phyloP scores from a whole-genome alignment of 2,113 vertebrate genomes.

The Phaetusa simplex region DNA sequence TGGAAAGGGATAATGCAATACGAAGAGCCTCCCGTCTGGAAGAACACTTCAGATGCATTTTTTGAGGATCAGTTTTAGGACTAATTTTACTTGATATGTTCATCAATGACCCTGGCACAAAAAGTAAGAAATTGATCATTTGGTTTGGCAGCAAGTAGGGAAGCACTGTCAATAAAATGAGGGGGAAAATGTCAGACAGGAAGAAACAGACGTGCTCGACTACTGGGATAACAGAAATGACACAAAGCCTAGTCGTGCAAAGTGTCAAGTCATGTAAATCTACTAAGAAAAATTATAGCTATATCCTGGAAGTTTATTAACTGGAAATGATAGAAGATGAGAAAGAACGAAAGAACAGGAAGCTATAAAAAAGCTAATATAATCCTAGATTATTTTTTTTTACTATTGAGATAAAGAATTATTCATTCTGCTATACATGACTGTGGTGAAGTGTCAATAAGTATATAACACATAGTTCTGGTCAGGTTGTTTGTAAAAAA shows the following conservation, averaged over 20 bases:
- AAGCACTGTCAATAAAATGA: not conserved
- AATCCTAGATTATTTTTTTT: not conserved
- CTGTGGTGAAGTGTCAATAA: not conserved
- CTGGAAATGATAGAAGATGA: not conserved
- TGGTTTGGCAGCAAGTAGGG: not conserved
- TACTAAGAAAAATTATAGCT: not conserved
- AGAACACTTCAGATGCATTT: not conserved
- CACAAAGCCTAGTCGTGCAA: not conserved
- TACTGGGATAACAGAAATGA: not conserved
- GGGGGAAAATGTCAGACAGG: not conserved
- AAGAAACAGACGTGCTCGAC: not conserved
- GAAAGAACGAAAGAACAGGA: constrained; percentile 14
- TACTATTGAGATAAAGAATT: not conserved
- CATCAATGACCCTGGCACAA: not conserved
- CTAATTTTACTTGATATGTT: constrained; percentile 18
- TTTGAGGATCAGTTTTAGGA: not conserved
- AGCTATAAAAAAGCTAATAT: not conserved
- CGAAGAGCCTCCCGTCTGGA: not conserved
- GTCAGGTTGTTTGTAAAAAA: not conserved
- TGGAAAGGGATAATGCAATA: not conserved
- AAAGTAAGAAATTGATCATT: not conserved
- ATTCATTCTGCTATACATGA: not conserved
- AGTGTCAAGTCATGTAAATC: not conserved
- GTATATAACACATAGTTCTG: not conserved
- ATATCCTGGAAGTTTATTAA: not conserved